These are phyloP conservation scores for Rhamnusium bicolor DNA, from an alignment of 2,888 invertebrate species.

Conservation along the genomic window DNA sequence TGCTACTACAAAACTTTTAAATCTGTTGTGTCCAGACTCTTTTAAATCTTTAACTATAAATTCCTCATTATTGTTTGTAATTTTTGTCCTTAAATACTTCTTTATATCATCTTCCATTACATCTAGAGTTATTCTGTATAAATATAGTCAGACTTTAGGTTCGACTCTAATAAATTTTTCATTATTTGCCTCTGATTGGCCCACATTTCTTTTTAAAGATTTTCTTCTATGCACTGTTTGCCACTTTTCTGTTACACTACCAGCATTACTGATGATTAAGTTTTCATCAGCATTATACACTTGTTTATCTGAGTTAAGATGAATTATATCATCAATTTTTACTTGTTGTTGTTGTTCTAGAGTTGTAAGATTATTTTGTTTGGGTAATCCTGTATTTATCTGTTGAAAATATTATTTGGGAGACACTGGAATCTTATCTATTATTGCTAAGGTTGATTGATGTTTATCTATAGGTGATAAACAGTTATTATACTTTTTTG, in stretches of 20 bases:
- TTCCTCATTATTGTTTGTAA: neutral
- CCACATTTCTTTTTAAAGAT: neutral
- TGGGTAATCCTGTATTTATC: neutral
- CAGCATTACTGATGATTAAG: neutral
- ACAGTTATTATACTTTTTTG: neutral
- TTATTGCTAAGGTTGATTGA: neutral
- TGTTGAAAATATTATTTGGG: neutral
- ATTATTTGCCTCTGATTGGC: neutral
- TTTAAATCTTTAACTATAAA: conserved; percentile 27
- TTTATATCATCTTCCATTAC: conserved; percentile 20
- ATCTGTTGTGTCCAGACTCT: neutral
- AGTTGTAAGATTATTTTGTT: neutral
- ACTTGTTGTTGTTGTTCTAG: neutral
- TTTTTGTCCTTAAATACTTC: conserved; percentile 24
- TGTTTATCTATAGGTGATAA: neutral
- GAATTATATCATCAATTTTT: neutral
- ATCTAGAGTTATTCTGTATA: conserved; percentile 9
- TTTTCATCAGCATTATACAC: neutral
- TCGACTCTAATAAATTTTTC: neutral
- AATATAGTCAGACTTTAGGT: conserved; percentile 22
- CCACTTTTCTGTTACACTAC: neutral
- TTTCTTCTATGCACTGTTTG: neutral
- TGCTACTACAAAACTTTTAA: conserved; percentile 19
- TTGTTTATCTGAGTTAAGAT: neutral
- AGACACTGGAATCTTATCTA: neutral